Evolutionary conservation across 2,888 invertebrate genomes (phyloP), one percentile per base, ranked within the genome.

Genomic region (Tipula unca): DNA sequence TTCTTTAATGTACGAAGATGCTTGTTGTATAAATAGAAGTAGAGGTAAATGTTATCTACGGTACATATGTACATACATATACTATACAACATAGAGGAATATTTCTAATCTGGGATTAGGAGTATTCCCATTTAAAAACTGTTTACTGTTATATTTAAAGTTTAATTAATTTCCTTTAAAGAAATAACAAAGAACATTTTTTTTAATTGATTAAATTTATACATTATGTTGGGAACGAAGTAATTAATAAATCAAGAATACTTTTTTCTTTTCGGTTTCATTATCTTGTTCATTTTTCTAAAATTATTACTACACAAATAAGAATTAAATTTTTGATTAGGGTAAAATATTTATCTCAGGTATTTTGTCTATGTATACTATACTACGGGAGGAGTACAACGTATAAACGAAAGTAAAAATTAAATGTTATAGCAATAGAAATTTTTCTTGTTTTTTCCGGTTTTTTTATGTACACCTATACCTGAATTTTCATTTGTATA

Each of bases 251-350:
- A 69, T 69, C 69, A 69, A 69, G 69, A 69, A 25, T 69, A 10
- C 10, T 10, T 25, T 69, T 69, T 69, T 8, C 25, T 69, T 3
- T 69, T 69, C 69, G 13, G n/a, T 69, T 54, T 25, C 25, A 10
- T 69, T 69, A 69, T 69, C 69, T 69, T 69, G 6, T 13, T 25
- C 69, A 69, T 39, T 54, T 20, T 69, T 69, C 13, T 25, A 10
- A 69, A 69, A 69, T 69, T 69, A 69, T 69, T 25, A 69, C 25
- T 69, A 69, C 69, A 69, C 69, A 69, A 69, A 69, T 69, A 69
- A 69, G 69, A 69, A 69, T 69, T 69, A 69, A 69, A 69, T 69
- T 69, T 69, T 69, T 69, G 69, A 69, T 69, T 69, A 69, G 69
- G 69, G 69, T 69, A 69, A 25, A n/a, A 69, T 25, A 25, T 69